phyloP scores from a whole-genome alignment of 2,113 vertebrate genomes.

The Thermophis baileyi region DNA sequence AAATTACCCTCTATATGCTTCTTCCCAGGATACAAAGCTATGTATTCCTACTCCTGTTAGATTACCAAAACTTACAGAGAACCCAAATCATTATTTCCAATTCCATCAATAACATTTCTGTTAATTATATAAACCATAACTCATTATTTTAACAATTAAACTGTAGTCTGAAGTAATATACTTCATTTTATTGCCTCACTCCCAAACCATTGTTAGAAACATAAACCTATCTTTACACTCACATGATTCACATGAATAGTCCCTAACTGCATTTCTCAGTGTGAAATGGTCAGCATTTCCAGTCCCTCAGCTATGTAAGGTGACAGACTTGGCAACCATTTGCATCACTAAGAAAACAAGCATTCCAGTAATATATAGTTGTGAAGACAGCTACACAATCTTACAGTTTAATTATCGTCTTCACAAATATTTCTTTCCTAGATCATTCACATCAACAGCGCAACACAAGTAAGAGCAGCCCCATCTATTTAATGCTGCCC shows the following conservation, averaged over 20 bases:
- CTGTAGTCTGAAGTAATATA: background rate
- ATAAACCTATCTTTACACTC: background rate
- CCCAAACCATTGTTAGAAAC: background rate
- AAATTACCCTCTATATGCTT: background rate
- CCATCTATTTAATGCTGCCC: background rate
- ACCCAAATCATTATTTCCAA: background rate
- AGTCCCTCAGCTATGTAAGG: background rate
- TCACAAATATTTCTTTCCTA: background rate
- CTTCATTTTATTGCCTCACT: background rate
- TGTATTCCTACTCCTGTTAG: background rate
- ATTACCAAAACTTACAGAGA: background rate
- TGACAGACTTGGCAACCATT: background rate
- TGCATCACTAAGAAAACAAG: background rate
- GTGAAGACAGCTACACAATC: background rate
- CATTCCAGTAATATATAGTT: background rate
- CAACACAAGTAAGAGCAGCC: background rate
- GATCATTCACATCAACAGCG: background rate
- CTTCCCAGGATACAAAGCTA: background rate
- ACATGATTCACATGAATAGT: background rate
- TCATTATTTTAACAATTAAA: background rate
- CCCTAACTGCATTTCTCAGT: background rate
- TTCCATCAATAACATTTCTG: background rate
- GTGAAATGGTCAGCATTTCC: background rate
- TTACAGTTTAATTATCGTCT: background rate
- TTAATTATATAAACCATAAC: background rate